Percentiles rank a stretch among this genome's conserved stretches.
Conservation (phyloP, 2,888 invertebrate genomes). For the Erannis defoliaria region DNA sequence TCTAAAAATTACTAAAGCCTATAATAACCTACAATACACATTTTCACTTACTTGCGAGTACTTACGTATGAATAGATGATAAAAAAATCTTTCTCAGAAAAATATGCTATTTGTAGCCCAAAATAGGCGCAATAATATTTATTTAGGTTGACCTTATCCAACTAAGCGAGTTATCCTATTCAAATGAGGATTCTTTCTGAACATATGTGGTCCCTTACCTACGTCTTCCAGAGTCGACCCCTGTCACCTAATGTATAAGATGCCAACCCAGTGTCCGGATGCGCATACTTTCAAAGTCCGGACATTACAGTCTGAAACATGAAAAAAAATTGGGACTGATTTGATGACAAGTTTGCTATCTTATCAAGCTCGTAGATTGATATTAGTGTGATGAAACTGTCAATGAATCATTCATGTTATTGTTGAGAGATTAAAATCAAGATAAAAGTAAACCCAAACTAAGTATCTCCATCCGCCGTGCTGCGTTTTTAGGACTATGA, state of each 20-base stretch:
- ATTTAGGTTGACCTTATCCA: slow-evolving; percentile 1
- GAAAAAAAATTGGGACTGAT: neutral
- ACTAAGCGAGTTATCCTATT: slow-evolving; percentile 33
- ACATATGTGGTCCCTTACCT: slow-evolving; percentile 37
- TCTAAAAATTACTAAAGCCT: too few relatives aligned
- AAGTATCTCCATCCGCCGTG: too few relatives aligned
- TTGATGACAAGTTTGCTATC: neutral
- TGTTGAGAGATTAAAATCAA: neutral
- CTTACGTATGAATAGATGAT: too few relatives aligned
- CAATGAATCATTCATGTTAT: neutral
- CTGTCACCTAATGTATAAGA: slow-evolving; percentile 49
- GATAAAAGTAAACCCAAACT: neutral
- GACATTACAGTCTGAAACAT: neutral
- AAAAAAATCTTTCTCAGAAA: too few relatives aligned
- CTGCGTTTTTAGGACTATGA: too few relatives aligned
- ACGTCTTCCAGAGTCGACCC: slow-evolving; percentile 46
- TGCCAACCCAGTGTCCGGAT: slow-evolving; percentile 8
- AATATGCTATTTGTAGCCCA: too few relatives aligned
- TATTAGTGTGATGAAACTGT: neutral
- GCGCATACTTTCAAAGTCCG: neutral
- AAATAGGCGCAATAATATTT: neutral
- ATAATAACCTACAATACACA: too few relatives aligned
- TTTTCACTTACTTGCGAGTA: too few relatives aligned
- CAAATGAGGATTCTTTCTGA: slow-evolving; percentile 52
- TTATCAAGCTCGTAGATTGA: neutral